Evolutionary conservation across 2,113 vertebrate genomes (phyloP).

Genomic region (Anoplopoma fimbria): DNA sequence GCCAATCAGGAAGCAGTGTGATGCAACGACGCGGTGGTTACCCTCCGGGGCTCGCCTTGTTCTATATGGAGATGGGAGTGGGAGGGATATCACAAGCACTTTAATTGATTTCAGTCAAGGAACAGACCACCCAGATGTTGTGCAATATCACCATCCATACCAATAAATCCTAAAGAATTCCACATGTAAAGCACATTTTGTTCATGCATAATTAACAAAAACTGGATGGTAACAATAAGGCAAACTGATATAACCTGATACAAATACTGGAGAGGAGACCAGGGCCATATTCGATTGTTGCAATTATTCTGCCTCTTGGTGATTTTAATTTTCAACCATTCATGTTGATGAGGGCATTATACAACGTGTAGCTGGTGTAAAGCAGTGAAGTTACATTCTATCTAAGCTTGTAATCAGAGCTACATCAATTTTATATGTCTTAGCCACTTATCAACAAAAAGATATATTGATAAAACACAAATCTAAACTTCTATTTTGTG

Average conservation of each 20-base stretch:
- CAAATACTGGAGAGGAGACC: neutral
- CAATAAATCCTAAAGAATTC: neutral
- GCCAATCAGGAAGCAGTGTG: constrained; percentile 43
- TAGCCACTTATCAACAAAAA: too few species aligned
- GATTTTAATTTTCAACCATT: neutral
- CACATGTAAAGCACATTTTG: neutral
- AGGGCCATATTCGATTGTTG: neutral
- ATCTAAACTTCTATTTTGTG: too few species aligned
- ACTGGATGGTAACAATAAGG: neutral
- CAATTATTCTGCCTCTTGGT: neutral
- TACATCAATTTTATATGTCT: too few species aligned
- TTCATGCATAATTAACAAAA: constrained; percentile 1
- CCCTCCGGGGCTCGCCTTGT: constrained; percentile 39
- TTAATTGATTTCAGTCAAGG: constrained; percentile 64
- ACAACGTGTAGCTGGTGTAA: neutral
- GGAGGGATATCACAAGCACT: constrained; percentile 55
- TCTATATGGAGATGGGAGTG: constrained; percentile 61
- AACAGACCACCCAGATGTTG: constrained; percentile 28
- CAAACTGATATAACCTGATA: neutral
- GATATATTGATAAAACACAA: too few species aligned
- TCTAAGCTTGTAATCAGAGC: too few species aligned
- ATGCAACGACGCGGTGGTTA: constrained; percentile 31
- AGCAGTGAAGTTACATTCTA: neutral
- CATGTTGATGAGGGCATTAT: neutral
- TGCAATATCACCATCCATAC: constrained; percentile 1